Evolutionary conservation across 2,888 invertebrate genomes (phyloP).

Genomic region (Petrophora chlorosata): DNA sequence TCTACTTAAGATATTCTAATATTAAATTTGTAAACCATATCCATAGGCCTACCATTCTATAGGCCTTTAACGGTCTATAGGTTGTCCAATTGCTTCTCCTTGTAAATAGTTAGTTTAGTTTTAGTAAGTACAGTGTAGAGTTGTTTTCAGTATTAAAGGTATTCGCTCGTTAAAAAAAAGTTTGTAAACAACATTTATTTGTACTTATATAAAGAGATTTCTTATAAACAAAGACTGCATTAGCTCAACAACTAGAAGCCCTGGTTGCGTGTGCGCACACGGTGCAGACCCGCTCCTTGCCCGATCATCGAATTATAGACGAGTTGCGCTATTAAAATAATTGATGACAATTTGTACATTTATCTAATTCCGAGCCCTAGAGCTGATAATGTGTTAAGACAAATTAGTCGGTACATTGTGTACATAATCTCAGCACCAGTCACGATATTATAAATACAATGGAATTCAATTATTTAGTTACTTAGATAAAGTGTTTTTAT

Average conservation of each 20-base stretch:
- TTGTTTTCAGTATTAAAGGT: too few species aligned
- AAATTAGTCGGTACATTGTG: conserved; percentile 8
- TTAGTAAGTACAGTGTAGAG: too few species aligned
- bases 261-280: conserved; percentile 52
- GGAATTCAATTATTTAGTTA: not conserved
- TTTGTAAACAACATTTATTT: too few species aligned
- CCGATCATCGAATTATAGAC: conserved; percentile 58
- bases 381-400: conserved; percentile 19
- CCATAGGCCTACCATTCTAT: too few species aligned
- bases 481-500: too few species aligned
- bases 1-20: too few species aligned
- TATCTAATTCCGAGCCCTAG: conserved; percentile 39
- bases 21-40: too few species aligned
- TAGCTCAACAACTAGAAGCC: conserved; percentile 10
- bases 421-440: conserved; percentile 1
- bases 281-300: conserved; percentile 40
- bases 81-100: too few species aligned
- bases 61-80: too few species aligned
- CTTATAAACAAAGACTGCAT: not conserved
- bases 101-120: too few species aligned
- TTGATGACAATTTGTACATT: conserved; percentile 54
- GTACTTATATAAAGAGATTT: too few species aligned
- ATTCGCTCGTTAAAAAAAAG: too few species aligned
- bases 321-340: conserved; percentile 58
- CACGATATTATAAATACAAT: conserved; percentile 10